A percentile compares a stretch with the other conserved stretches of the same genome.
phyloP scores from a whole-genome alignment of 2,797 vertebrate genomes.

The Aselliscus stoliczkanus region DNA sequence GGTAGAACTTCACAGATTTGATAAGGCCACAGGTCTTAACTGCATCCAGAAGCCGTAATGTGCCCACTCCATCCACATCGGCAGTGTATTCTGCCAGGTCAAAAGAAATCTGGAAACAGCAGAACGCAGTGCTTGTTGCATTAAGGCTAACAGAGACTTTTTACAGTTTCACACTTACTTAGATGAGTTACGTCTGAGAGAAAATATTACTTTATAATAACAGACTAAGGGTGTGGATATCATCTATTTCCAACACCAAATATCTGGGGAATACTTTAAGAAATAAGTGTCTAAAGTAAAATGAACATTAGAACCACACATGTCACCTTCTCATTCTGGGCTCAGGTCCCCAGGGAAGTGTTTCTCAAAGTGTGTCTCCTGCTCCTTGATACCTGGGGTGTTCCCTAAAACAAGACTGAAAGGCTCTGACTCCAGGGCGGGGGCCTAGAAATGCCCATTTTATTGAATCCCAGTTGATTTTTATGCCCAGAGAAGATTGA shows the following conservation, averaged over 20 bases:
- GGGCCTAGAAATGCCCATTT: neutral
- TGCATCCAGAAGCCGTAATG: slow-evolving; percentile 93
- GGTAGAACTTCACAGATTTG: slow-evolving; percentile 93
- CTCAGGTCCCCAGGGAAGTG: neutral
- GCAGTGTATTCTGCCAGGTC: slow-evolving; percentile 98
- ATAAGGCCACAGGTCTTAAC: slow-evolving; percentile 97
- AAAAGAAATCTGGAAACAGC: slow-evolving; percentile 90
- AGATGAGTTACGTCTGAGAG: neutral
- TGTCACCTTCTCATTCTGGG: neutral
- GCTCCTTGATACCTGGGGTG: neutral
- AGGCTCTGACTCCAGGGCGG: neutral
- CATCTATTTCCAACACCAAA: neutral
- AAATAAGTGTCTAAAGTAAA: neutral
- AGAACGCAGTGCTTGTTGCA: neutral
- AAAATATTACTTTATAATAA: neutral
- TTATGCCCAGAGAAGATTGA: neutral
- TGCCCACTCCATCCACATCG: slow-evolving; percentile 96
- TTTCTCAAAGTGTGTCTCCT: neutral
- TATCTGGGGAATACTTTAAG: neutral
- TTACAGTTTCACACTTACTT: neutral
- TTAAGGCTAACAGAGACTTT: neutral
- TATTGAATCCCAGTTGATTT: neutral
- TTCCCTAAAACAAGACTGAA: neutral
- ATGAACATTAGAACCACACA: neutral
- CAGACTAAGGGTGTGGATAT: neutral